Evolutionary conservation across 2,888 invertebrate species (phyloP).

Genomic region (Callimorpha dominula): DNA sequence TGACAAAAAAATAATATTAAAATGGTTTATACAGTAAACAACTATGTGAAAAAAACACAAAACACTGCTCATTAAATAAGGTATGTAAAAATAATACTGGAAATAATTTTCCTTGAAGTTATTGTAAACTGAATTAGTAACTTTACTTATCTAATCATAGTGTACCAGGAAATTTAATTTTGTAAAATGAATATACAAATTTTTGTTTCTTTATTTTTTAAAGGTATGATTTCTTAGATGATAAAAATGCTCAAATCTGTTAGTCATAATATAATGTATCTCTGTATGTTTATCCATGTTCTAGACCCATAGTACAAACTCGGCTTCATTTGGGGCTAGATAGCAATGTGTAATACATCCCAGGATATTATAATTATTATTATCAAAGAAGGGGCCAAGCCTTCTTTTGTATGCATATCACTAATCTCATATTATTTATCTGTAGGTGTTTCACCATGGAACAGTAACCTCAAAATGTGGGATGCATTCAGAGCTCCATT

Average conservation of each 20-base stretch:
- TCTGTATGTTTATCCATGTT: no score
- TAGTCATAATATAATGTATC: no score
- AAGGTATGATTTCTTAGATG: neutral
- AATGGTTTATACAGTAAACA: neutral
- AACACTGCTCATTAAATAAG: neutral
- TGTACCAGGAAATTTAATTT: neutral
- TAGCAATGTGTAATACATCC: no score
- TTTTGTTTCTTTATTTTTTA: no score
- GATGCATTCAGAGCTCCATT: slow-evolving; percentile 97
- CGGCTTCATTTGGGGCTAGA: no score
- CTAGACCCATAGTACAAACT: no score
- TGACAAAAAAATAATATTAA: no score
- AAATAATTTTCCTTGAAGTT: neutral
- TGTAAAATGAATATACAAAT: no score
- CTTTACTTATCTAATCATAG: neutral
- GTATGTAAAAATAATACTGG: neutral
- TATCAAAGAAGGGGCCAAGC: no score
- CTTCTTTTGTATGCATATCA: no score
- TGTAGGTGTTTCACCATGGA: slow-evolving; percentile 95
- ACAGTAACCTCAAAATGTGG: slow-evolving; percentile 91
- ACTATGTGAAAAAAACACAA: neutral
- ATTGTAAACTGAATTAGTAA: neutral
- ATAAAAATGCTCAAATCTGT: no score
- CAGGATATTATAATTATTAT: no score
- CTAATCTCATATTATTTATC: slow-evolving; percentile 29